Evolutionary conservation across 2,797 vertebrate species (phyloP).

Genomic region (Chiloscyllium punctatum): DNA sequence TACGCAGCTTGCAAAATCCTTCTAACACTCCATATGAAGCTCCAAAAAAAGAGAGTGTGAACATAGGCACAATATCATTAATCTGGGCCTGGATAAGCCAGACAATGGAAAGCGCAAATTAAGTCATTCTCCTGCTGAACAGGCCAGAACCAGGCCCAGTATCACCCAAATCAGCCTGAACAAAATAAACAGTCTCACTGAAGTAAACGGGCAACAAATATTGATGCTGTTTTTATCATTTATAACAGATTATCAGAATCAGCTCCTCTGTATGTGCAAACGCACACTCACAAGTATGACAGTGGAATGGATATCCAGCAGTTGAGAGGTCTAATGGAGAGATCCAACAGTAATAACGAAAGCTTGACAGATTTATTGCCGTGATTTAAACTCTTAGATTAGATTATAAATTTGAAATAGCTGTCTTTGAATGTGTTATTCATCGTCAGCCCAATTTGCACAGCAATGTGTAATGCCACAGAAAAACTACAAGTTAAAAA

Average conservation of each 20-base stretch:
- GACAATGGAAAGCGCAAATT: too few species aligned
- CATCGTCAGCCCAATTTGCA: neutral
- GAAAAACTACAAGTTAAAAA: slow-evolving; percentile 10
- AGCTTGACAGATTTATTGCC: slow-evolving; percentile 11
- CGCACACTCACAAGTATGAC: neutral
- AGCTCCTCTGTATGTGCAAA: neutral
- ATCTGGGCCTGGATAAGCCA: too few species aligned
- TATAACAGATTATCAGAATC: neutral
- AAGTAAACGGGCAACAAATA: neutral
- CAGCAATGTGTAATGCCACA: neutral
- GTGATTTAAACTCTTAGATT: neutral
- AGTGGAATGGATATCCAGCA: neutral
- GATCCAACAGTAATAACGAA: neutral
- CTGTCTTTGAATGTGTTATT: slow-evolving; percentile 18
- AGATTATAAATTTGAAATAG: slow-evolving; percentile 5
- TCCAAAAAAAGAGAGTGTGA: too few species aligned
- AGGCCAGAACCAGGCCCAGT: neutral
- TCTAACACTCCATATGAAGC: too few species aligned
- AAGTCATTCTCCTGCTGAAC: neutral
- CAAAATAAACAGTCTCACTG: neutral
- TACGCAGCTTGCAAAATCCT: too few species aligned
- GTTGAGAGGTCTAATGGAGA: neutral
- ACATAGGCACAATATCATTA: too few species aligned
- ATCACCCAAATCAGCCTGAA: neutral
- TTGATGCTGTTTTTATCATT: neutral